phyloP scores from a whole-genome alignment of 2,888 invertebrate genomes.

The Ectemnius continuus region DNA sequence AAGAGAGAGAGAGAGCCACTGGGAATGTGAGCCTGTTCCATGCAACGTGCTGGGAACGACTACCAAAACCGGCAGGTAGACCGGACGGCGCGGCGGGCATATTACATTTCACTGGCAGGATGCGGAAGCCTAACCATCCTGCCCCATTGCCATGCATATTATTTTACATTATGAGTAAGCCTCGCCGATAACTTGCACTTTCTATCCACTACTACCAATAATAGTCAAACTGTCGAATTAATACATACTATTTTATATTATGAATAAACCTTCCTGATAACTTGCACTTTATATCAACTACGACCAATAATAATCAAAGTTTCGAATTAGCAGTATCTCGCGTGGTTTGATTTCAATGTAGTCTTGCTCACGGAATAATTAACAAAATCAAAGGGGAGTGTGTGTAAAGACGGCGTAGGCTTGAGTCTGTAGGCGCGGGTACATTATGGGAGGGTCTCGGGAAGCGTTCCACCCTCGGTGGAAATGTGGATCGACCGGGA shows the following conservation, averaged over 20 bases:
- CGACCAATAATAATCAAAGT: not conserved
- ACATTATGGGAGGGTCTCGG: constrained; percentile 20
- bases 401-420: not conserved
- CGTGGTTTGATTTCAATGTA: no score
- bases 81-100: not conserved
- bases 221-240: no score
- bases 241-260: constrained; percentile 9
- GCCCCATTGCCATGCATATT: constrained; percentile 8
- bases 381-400: not conserved
- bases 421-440: constrained; percentile 14
- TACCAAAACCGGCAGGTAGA: constrained; percentile 33
- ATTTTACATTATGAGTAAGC: not conserved
- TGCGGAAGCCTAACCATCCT: not conserved
- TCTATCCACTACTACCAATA: not conserved
- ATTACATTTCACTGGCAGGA: not conserved
- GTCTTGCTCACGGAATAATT: not conserved
- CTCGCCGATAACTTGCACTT: not conserved
- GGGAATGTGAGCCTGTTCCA: not conserved
- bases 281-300: not conserved
- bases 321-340: no score
- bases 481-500: constrained; percentile 52
- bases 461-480: constrained; percentile 42
- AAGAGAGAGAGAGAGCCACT: constrained; percentile 3
- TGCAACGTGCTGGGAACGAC: constrained; percentile 24
- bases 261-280: not conserved